A percentile compares a stretch with the other conserved stretches of the same genome.
phyloP scores from a whole-genome alignment of 2,888 invertebrate genomes.

The Cephalotes varians region DNA sequence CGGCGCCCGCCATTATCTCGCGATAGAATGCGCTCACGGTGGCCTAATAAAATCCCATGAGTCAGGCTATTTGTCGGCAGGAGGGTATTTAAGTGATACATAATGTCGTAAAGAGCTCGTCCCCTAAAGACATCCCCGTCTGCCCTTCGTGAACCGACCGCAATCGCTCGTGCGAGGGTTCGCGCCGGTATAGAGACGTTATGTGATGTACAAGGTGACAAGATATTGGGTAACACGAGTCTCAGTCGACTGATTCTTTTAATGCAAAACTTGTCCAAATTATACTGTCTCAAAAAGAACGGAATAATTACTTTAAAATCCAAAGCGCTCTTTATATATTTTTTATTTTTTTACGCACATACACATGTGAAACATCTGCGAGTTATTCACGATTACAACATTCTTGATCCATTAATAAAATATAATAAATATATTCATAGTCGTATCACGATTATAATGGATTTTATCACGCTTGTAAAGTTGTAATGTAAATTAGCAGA shows the following conservation, averaged over 20 bases:
- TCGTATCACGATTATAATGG: background rate
- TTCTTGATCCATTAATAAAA: background rate
- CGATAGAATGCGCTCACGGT: constrained; percentile 76
- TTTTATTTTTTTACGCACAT: background rate
- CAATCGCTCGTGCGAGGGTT: constrained; percentile 52
- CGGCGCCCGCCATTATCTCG: constrained; percentile 72
- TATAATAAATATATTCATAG: constrained; percentile 4
- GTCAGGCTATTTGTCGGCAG: constrained; percentile 79
- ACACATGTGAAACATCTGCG: background rate
- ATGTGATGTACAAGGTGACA: constrained; percentile 42
- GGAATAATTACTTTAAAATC: background rate
- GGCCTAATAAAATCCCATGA: constrained; percentile 81
- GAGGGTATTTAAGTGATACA: constrained; percentile 78
- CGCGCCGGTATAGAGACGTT: constrained; percentile 45
- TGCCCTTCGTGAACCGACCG: constrained; percentile 56
- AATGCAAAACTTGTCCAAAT: background rate
- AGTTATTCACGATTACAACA: background rate
- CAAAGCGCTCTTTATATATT: background rate
- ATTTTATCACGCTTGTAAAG: background rate
- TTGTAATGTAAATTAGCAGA: constrained; percentile 4
- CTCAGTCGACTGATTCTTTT: background rate
- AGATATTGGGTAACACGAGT: constrained; percentile 18
- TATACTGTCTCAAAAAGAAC: background rate
- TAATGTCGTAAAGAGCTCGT: constrained; percentile 72
- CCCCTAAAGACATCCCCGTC: constrained; percentile 62